Base-by-base conservation (phyloP, 1,140 invertebrate species). In the Bombus ignitus region DNA sequence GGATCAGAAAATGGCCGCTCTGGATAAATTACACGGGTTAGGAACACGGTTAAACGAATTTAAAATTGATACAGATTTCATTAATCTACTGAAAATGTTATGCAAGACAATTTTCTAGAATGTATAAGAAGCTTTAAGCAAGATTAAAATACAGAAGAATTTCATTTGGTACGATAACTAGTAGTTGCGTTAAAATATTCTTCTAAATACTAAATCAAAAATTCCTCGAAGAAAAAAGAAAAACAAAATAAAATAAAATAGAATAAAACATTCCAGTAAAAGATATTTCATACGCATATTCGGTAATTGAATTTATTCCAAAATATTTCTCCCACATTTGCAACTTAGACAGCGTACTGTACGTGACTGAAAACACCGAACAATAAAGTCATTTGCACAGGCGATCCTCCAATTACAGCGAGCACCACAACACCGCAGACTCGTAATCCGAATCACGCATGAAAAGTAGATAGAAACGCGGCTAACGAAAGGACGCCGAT, bases 371-470 rank as follows among this genome's bases (percentile, higher is more conserved):
- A 12, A 42, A n/a, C 25, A 42, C 25, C 25, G 35, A 68, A 66
- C 18, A 57, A 65, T 68, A 79, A 66, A 66, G 12, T 66, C 22
- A 66, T 79, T 47, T 18, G n/a, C n/a, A 35, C 47, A 15, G n/a
- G 42, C 62, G 35, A 68, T 79, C 13, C 32, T 68, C 32, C 62
- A 47, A 44, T 68, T 47, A 44, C 22, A 47, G 3, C n/a, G 39
- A 47, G 77, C 42, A 47, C n/a, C 32, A 15, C 35, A 35, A 68
- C 42, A 68, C 42, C 62, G 42, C 13, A 13, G 62, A 47, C 65
- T 70, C 13, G 82, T 57, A 62, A 79, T 84, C 39, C 8, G 28
- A 66, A 68, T 77, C 59, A 32, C 6, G 72, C 28, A 68, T 18
- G 32, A 22, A 53, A 65, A 62, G 70, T 6, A 42, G 13, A 32